phyloP scores from a whole-genome alignment of 2,888 invertebrate genomes.

The Pyrrhosoma nymphula region DNA sequence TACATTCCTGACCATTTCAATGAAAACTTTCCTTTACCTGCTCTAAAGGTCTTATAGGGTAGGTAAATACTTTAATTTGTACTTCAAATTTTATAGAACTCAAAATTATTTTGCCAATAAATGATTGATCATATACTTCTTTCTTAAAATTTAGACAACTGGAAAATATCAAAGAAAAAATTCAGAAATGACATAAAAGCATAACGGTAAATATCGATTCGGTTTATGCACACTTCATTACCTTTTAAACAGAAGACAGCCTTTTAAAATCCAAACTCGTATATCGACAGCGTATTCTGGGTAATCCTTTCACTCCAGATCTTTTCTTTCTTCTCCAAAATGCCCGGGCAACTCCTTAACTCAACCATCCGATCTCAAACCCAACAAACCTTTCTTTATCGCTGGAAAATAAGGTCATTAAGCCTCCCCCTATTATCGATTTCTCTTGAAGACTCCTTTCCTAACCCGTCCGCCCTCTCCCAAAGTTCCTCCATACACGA shows the following conservation, averaged over 20 bases:
- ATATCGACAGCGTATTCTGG: not conserved
- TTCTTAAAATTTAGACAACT: too few relatives aligned
- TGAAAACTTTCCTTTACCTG: too few relatives aligned
- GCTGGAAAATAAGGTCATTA: not conserved
- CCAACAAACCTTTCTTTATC: slow-evolving; percentile 14
- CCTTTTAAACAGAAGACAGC: not conserved
- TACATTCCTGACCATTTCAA: too few relatives aligned
- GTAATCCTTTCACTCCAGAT: not conserved
- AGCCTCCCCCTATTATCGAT: slow-evolving; percentile 9
- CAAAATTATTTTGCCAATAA: too few relatives aligned
- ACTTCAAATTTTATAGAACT: too few relatives aligned
- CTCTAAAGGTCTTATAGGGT: too few relatives aligned
- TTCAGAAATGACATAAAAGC: not conserved
- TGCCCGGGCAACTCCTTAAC: not conserved
- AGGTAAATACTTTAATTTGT: too few relatives aligned
- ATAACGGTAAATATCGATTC: not conserved
- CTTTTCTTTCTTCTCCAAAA: not conserved
- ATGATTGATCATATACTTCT: too few relatives aligned
- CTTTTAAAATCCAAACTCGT: not conserved
- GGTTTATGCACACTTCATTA: not conserved
- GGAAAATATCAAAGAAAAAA: too few relatives aligned
- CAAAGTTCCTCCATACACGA: not conserved
- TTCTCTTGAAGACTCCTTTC: not conserved
- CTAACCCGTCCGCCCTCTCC: not conserved
- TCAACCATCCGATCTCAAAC: not conserved